Base-by-base conservation (phyloP, 2,797 vertebrate species). In the Xyrichtys novacula region DNA sequence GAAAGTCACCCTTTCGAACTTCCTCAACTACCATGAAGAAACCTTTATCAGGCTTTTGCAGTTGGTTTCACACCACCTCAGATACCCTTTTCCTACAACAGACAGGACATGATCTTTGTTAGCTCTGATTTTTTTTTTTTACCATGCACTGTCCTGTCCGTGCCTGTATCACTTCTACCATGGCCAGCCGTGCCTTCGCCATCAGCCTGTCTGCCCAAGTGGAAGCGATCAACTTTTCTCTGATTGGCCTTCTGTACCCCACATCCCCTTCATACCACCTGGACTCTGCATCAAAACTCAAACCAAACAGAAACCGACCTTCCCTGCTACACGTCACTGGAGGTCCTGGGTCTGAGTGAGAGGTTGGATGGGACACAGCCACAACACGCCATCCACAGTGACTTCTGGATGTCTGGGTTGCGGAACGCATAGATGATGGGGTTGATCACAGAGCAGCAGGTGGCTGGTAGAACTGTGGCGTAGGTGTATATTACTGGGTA, bases 371-470 rank as follows among this genome's bases (percentile, higher is more conserved):
- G 94, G 69, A 95, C 54, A 23, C 96, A 96, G 0, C 95, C 95
- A 14, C 96, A 97, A 81, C 96, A 96, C 25, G 95, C 96, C 81
- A 96, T 78, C 95, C 95, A 95, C 31, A 98, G 93, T 0, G 96
- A 95, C 84, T 97, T 96, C 91, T 96, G 96, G 83, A 97, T 95
- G 85, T 97, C 96, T 0, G 96, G 96, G 90, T 97, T 96, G 7
- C 96, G 88, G 87, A 96, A 98, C 76, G 96, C 96, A 38, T 98
- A 98, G 14, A 98, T 93, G 80, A 97, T 88, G 47, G 96, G 96
- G 89, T 97, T 98, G 91, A 98, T 94, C 68, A 95, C 94, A 1
- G 96, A 97, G 91, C 96, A 95, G 85, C 94, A 95, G 42, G 96
- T 91, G 54, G 96, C 96, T 0, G 96, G 96, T 66, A 97, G 92